Percentiles rank a stretch among this genome's conserved stretches.
phyloP scores from a whole-genome alignment of 1,140 invertebrate genomes.

The Riptortus pedestris region DNA sequence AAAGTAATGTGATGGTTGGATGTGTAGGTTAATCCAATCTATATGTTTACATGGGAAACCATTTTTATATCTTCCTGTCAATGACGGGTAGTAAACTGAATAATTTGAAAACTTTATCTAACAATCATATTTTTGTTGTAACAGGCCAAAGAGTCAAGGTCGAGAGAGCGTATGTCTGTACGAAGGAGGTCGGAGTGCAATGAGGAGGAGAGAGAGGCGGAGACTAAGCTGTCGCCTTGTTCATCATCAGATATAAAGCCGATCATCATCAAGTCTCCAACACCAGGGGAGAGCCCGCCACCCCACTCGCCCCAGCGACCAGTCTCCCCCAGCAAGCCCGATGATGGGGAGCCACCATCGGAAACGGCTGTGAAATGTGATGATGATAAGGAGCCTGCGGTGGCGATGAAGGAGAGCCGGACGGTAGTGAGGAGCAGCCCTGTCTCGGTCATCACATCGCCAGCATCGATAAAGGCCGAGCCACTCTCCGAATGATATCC shows the following conservation, averaged over 20 bases:
- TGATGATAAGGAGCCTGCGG: not conserved
- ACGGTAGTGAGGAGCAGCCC: slow-evolving; percentile 31
- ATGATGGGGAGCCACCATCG: not conserved
- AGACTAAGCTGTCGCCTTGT: not conserved
- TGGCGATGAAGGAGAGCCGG: not conserved
- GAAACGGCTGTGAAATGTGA: not conserved
- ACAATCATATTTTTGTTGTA: too few species aligned
- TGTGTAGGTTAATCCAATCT: too few species aligned
- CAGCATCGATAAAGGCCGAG: slow-evolving; percentile 29
- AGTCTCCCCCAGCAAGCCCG: not conserved
- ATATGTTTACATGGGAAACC: too few species aligned
- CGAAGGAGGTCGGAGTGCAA: not conserved
- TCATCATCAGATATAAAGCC: not conserved
- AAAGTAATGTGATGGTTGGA: too few species aligned
- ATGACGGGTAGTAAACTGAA: too few species aligned
- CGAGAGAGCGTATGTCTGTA: not conserved
- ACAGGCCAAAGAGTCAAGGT: slow-evolving; percentile 11
- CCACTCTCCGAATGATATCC: slow-evolving; percentile 22
- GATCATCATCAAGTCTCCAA: not conserved
- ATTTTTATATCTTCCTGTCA: too few species aligned
- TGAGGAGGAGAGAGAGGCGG: slow-evolving; percentile 17
- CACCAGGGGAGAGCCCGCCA: not conserved
- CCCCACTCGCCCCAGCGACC: not conserved
- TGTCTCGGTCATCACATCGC: slow-evolving; percentile 35
- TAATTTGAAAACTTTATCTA: too few species aligned